These are phyloP conservation scores for Phrynosoma blainvillii DNA, from an alignment of 2,113 vertebrate species.

Conservation along the genomic window DNA sequence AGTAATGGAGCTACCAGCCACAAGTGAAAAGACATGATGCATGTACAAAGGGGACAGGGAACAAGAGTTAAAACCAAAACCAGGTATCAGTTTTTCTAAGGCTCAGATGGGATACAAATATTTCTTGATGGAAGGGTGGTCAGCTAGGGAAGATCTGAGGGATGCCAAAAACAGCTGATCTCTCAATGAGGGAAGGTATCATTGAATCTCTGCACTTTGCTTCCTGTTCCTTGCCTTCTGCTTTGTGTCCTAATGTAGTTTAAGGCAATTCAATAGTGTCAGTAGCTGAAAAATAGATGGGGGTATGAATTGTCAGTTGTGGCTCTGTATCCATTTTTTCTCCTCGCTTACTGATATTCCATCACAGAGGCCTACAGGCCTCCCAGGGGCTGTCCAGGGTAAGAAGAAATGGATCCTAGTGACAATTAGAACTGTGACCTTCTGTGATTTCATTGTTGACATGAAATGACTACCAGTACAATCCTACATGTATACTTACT, in stretches of 20 bases:
- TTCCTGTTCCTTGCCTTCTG: neutral
- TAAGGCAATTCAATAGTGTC: neutral
- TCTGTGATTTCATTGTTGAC: neutral
- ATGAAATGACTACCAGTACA: neutral
- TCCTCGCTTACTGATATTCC: neutral
- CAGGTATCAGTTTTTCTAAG: neutral
- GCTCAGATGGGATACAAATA: neutral
- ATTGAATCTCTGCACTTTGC: neutral
- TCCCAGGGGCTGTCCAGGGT: neutral
- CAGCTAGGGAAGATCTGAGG: neutral
- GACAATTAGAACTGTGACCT: neutral
- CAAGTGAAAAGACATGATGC: too few species aligned
- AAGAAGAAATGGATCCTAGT: neutral
- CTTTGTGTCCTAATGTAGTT: neutral
- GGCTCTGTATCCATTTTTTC: too few species aligned
- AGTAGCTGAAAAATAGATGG: neutral
- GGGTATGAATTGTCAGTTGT: neutral
- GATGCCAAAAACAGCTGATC: neutral
- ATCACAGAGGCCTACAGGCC: neutral
- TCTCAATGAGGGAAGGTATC: neutral
- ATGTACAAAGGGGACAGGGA: too few species aligned
- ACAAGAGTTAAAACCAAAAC: neutral
- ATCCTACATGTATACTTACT: neutral
- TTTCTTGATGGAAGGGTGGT: neutral
- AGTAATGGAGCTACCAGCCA: too few species aligned